Evolutionary conservation across 2,888 invertebrate genomes (phyloP).

Genomic region (Synanthedon tipuliformis): DNA sequence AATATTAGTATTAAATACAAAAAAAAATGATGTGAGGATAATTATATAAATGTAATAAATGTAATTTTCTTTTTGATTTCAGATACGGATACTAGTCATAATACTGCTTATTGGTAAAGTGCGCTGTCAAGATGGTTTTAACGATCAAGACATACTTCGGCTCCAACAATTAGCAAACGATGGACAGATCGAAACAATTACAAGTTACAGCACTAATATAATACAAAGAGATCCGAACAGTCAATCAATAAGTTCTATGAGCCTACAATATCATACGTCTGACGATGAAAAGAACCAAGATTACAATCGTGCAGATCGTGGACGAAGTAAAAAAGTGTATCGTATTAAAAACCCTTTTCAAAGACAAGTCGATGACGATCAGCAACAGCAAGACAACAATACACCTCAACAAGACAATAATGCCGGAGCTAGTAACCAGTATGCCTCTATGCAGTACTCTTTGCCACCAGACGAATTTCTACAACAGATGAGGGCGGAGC

Average conservation of each 20-base stretch:
- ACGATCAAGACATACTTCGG: slow-evolving; percentile 44
- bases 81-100: slow-evolving; percentile 62
- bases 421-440: slow-evolving; percentile 61
- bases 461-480: slow-evolving; percentile 62
- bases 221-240: slow-evolving; percentile 41
- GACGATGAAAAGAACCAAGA: slow-evolving; percentile 44
- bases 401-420: slow-evolving; percentile 40
- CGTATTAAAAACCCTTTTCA: slow-evolving; percentile 61
- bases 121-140: slow-evolving; percentile 53
- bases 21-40: no score
- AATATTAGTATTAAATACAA: no score
- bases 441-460: slow-evolving; percentile 58
- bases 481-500: slow-evolving; percentile 53
- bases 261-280: slow-evolving; percentile 36
- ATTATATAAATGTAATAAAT: no score
- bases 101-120: slow-evolving; percentile 32
- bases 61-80: slow-evolving; percentile 29
- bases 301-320: slow-evolving; percentile 32
- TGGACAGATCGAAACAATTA: slow-evolving; percentile 36
- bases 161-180: slow-evolving; percentile 45
- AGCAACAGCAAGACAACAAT: slow-evolving; percentile 23
- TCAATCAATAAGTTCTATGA: slow-evolving; percentile 39
- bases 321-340: slow-evolving; percentile 46
- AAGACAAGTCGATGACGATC: slow-evolving; percentile 34
- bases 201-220: slow-evolving; percentile 39